Percentiles rank a stretch among this genome's conserved stretches.
Evolutionary conservation across 2,113 vertebrate species (phyloP).

Genomic region (Perognathus longimembris): DNA sequence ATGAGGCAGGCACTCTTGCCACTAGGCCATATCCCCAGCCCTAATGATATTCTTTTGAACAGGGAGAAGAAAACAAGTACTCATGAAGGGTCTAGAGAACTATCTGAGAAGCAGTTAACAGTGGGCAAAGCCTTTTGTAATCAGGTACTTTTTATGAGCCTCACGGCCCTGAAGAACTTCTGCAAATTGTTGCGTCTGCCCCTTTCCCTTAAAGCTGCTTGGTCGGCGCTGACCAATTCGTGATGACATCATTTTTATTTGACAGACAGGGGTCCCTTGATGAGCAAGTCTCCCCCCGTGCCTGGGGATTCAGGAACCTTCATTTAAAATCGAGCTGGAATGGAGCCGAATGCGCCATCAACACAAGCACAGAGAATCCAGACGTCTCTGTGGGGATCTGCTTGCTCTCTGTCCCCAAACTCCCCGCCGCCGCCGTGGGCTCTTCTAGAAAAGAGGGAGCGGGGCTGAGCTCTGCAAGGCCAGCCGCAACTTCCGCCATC

Average conservation of each 20-base stretch:
- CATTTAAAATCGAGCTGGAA: conserved; percentile 56
- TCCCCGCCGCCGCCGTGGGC: neutral
- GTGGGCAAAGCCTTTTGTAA: neutral
- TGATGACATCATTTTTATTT: conserved; percentile 43
- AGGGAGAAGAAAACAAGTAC: neutral
- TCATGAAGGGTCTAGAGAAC: neutral
- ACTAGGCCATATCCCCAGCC: no score
- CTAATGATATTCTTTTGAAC: neutral
- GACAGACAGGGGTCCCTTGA: conserved; percentile 7
- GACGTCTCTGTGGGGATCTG: conserved; percentile 1
- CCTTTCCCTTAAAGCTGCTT: neutral
- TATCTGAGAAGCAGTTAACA: neutral
- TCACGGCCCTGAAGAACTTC: neutral
- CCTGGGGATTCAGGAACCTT: conserved; percentile 24
- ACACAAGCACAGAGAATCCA: neutral
- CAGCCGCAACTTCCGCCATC: conserved; percentile 70
- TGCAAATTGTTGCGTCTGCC: neutral
- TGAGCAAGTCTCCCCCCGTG: neutral
- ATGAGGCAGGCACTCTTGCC: no score
- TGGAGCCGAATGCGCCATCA: neutral
- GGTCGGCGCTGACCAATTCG: neutral
- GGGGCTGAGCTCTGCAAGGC: conserved; percentile 68
- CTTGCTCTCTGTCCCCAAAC: neutral
- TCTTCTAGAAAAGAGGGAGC: conserved; percentile 64
- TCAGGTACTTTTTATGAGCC: neutral